phyloP scores from a whole-genome alignment of 2,797 vertebrate species.

The Poecilia picta region DNA sequence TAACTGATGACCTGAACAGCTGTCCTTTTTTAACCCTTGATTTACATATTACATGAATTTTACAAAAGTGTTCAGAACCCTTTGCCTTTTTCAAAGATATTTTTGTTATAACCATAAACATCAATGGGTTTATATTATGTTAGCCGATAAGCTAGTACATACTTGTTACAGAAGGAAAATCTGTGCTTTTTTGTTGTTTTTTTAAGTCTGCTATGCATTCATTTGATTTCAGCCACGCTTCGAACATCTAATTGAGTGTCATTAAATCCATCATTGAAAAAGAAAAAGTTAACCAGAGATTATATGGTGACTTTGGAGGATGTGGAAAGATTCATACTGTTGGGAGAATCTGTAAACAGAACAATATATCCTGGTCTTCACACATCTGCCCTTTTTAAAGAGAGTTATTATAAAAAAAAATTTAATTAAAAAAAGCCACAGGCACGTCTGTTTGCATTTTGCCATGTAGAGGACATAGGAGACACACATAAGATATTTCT shows the following conservation, averaged over 20 bases:
- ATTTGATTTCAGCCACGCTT: neutral
- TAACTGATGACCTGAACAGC: neutral
- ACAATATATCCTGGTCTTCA: neutral
- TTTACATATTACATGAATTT: neutral
- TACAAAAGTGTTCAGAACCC: neutral
- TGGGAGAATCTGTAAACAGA: neutral
- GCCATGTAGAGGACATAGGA: neutral
- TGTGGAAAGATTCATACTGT: neutral
- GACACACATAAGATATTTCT: neutral
- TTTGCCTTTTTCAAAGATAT: neutral
- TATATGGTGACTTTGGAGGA: neutral
- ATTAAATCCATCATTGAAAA: neutral
- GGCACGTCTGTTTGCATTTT: neutral
- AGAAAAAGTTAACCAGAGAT: neutral
- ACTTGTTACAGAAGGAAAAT: neutral
- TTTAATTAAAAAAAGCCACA: neutral
- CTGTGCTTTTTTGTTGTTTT: neutral
- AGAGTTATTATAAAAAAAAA: neutral
- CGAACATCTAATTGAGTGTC: neutral
- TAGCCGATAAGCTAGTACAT: neutral
- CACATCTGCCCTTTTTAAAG: neutral
- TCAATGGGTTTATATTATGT: neutral
- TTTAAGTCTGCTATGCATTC: neutral
- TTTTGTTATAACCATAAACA: neutral
- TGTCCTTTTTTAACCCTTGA: neutral